Evolutionary conservation across 2,113 vertebrate genomes (phyloP), one percentile per base, ranked within the genome.

Genomic region (Pangasianodon hypophthalmus): DNA sequence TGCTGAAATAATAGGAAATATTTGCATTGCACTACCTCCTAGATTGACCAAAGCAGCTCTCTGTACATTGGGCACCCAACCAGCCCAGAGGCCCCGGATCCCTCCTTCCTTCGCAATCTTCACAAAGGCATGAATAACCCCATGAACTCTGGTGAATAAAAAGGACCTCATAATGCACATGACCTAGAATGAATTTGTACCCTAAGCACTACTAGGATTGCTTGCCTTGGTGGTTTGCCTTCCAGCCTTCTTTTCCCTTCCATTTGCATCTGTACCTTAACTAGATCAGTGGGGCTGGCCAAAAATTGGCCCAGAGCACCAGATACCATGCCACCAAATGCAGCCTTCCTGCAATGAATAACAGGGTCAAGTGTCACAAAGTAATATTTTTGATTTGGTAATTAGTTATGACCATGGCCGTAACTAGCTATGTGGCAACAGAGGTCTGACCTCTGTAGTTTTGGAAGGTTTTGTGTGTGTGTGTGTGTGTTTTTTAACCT

Each of bases 211-310:
- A 64, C n/a, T 86, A 24, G 24, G 8, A 29, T 14, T 48, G 91
- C 96, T 54, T n/a, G 97, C 97, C 97, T 92, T 79, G 96, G 90
- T 0, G 97, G 95, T 87, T 97, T 97, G 84, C 97, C 97, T 94
- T 97, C 97, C 50, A 97, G 87, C 89, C 94, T 94, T 73, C 96
- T 94, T 89, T 91, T 96, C 1, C 97, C 97, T 93, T 98, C 97
- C 97, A 97, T 97, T 88, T 98, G 97, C 97, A 98, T 97, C 93
- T 97, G 97, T 52, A 98, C 96, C 91, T 98, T 97, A 80, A 98
- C 96, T 91, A 98, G 95, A 88, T 98, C 97, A 16, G 97, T 93
- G 0, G 97, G 97, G 86, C 97, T 97, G 89, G 97, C 97, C 0
- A 97, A 93, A 94, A 98, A 97, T 92, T 98, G 97, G 19, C 96